Conservation (phyloP, 2,113 vertebrate genomes). For the Hyperoodon ampullatus region DNA sequence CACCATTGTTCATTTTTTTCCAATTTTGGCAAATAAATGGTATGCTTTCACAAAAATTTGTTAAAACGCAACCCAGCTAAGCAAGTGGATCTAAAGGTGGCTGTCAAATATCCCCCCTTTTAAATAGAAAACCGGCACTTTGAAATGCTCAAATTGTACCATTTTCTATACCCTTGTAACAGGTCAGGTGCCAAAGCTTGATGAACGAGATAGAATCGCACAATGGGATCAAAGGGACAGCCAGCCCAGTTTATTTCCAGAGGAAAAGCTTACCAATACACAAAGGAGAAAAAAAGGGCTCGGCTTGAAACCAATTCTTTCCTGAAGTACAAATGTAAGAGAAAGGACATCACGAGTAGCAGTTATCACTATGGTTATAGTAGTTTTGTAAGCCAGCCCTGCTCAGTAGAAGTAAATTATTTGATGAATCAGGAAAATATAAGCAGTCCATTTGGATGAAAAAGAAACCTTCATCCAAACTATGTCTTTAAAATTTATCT, state of each 20-base stretch:
- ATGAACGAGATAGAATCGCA: slow-evolving; percentile 84
- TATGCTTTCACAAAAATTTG: slow-evolving; percentile 64
- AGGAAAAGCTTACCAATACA: slow-evolving; percentile 79
- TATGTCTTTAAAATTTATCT: slow-evolving; percentile 44
- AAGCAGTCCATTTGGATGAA: slow-evolving; percentile 9
- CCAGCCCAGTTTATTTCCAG: slow-evolving; percentile 81
- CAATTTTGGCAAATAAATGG: slow-evolving; percentile 68
- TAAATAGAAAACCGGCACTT: slow-evolving; percentile 77
- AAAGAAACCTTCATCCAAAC: slow-evolving; percentile 9
- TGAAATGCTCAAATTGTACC: slow-evolving; percentile 82
- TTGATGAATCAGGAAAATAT: neutral
- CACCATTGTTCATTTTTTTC: slow-evolving; percentile 59
- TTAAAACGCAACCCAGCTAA: slow-evolving; percentile 72
- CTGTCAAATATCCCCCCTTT: slow-evolving; percentile 66
- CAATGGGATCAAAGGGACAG: slow-evolving; percentile 83
- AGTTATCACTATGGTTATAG: neutral
- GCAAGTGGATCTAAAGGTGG: slow-evolving; percentile 69
- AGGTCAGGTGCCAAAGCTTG: slow-evolving; percentile 81
- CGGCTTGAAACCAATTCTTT: slow-evolving; percentile 66
- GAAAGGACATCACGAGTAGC: slow-evolving; percentile 34
- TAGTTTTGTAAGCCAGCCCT: neutral
- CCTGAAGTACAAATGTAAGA: slow-evolving; percentile 47
- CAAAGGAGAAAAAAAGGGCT: slow-evolving; percentile 65
- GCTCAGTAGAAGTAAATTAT: neutral
- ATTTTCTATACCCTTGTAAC: slow-evolving; percentile 77